Conservation (phyloP, 2,888 invertebrate species). For the Parthenolecanium corni region DNA sequence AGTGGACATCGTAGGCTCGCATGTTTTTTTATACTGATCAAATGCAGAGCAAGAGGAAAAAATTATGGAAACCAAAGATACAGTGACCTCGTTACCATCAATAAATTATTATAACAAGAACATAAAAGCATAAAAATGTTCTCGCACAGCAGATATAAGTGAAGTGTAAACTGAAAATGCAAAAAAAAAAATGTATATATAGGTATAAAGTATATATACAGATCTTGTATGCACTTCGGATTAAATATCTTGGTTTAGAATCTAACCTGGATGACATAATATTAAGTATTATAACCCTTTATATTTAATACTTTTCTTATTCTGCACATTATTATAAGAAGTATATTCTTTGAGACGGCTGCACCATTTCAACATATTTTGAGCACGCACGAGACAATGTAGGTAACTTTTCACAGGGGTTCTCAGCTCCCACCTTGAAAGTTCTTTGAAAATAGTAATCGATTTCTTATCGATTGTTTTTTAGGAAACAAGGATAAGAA, state of each 20-base stretch:
- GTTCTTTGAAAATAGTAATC: too few species aligned
- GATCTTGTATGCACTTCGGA: conserved; percentile 7
- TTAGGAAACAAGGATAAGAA: too few species aligned
- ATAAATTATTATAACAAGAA: too few species aligned
- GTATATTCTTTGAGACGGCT: conserved; percentile 16
- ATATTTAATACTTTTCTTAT: conserved; percentile 16
- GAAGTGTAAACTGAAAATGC: conserved; percentile 16
- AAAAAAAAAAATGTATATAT: too few species aligned
- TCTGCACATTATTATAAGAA: conserved; percentile 20
- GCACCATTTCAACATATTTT: conserved; percentile 12
- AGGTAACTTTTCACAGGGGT: conserved; percentile 6
- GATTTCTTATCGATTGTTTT: too few species aligned
- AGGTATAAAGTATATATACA: too few species aligned
- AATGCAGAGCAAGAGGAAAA: too few species aligned
- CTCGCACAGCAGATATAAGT: neutral
- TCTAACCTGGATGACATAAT: conserved; percentile 27
- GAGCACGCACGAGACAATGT: conserved; percentile 3
- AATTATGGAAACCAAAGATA: too few species aligned
- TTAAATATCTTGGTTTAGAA: conserved; percentile 20
- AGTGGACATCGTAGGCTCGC: too few species aligned
- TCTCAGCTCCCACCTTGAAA: conserved; percentile 2
- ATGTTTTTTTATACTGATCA: too few species aligned
- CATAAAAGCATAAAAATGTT: too few species aligned
- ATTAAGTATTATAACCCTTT: conserved; percentile 21
- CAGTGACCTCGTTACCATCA: too few species aligned